Evolutionary conservation across 2,113 vertebrate species (phyloP).

Genomic region (Marcusenius ussheri): DNA sequence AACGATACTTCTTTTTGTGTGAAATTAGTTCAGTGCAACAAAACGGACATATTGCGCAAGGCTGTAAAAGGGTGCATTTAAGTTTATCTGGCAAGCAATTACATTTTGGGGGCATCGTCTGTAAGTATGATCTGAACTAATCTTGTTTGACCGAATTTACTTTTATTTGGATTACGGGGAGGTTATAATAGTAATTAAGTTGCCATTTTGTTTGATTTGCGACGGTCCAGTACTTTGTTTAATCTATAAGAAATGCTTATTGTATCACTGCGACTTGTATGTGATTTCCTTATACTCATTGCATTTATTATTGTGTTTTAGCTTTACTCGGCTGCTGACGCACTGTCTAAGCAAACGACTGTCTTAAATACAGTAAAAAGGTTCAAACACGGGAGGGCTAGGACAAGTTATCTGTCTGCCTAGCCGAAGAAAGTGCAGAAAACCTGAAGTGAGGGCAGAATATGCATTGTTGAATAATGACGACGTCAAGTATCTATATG

Average conservation of each 20-base stretch:
- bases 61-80: neutral
- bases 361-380: neutral
- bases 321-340: neutral
- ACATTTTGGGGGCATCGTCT: too few relatives aligned
- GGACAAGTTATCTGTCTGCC: too few relatives aligned
- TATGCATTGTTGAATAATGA: too few relatives aligned
- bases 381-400: too few relatives aligned
- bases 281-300: neutral
- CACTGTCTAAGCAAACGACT: neutral
- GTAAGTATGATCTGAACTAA: too few relatives aligned
- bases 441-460: too few relatives aligned
- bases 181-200: neutral
- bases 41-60: neutral
- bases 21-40: neutral
- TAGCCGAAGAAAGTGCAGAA: too few relatives aligned
- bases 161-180: neutral
- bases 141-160: neutral
- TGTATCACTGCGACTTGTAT: neutral
- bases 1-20: neutral
- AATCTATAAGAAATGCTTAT: neutral
- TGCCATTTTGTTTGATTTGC: neutral
- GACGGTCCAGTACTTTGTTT: neutral
- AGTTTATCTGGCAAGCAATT: neutral
- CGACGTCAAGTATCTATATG: too few relatives aligned
- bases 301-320: neutral